Evolutionary conservation across 37 sponge, comb jelly and placozoan species (phyloP), one percentile per base, ranked within the genome.

Genomic region (Theonella swinhoei): DNA sequence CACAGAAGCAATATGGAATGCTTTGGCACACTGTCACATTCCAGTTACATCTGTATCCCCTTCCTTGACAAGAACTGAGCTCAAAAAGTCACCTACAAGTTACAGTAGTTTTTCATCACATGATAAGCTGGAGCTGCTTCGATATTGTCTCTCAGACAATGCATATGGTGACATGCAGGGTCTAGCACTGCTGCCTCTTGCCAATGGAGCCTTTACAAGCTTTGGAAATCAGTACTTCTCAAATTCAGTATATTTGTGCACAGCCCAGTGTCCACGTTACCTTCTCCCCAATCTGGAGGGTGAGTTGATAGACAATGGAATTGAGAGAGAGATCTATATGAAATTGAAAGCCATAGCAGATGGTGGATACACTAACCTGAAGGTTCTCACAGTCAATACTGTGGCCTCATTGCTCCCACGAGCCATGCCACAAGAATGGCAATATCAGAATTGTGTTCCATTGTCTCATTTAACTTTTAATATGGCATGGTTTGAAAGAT

Each of bases 61-160:
- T 25, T 30, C 30, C 1, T 62, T 77, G 14, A 78, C 39, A 0
- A 38, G 77, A 23, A 4, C 42, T 35, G 24, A 39, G 3, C 23
- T 89, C 17, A 67, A 62, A 54, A 34, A 3, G 24, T 39, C 76
- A 30, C 32, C 31, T 24, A 28, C 22, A 17, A 71, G 77, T 37
- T 89, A 89, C 43, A 26, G 8, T 29, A 40, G 38, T 0, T 23
- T 77, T 78, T 62, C 38, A 4, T 7, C 26, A 37, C 29, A 23
- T 36, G 60, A 66, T 19, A 89, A 89, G 41, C 20, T 70, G 14
- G 65, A 74, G 29, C 37, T 89, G 62, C 80, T 89, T 35, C 58
- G 25, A 4, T 89, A 89, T 75, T 89, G 89, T 42, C 74, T 89
- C 22, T 67, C 59, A 24, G 84, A 89, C 61, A 60, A 73, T 5